Conservation (phyloP, 2,888 invertebrate species). For the Fragum sueziense region DNA sequence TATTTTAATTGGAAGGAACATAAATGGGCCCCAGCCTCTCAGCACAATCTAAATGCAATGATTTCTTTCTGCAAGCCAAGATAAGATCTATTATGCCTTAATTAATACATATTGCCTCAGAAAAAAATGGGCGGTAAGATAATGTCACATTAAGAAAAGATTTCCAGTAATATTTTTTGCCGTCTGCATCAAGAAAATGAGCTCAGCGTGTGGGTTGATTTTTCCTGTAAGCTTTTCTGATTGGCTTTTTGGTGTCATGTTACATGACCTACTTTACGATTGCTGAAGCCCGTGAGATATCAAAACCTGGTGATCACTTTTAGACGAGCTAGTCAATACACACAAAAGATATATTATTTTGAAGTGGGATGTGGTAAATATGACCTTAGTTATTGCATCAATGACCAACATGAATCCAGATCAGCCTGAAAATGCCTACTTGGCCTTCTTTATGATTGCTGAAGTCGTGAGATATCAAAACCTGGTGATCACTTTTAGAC, state of each 20-base stretch:
- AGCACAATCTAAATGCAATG: conserved; percentile 1
- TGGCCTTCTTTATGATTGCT: conserved; percentile 18
- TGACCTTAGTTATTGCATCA: no score
- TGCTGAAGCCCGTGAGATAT: conserved; percentile 19
- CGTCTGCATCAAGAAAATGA: not conserved
- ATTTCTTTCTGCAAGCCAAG: not conserved
- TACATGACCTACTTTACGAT: conserved; percentile 31
- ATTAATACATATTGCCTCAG: conserved; percentile 49
- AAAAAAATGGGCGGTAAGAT: conserved; percentile 15
- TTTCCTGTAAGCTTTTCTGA: conserved; percentile 23
- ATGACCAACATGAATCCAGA: no score
- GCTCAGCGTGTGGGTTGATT: conserved; percentile 4
- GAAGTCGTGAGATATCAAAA: conserved; percentile 19
- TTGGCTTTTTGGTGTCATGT: conserved; percentile 31
- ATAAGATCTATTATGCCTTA: conserved; percentile 39
- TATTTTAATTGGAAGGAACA: conserved; percentile 17
- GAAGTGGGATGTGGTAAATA: no score
- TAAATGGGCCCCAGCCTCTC: conserved; percentile 3
- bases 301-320: not conserved
- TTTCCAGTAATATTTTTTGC: conserved; percentile 23
- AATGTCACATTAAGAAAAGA: conserved; percentile 31
- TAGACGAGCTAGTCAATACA: not conserved
- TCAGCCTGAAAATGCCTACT: no score
- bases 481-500: not conserved
- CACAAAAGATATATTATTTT: conserved; percentile 19